Percentiles rank a stretch among this genome's conserved stretches.
These are phyloP conservation scores for Nasonia giraulti DNA, from an alignment of 1,140 invertebrate genomes.

Conservation along the genomic window DNA sequence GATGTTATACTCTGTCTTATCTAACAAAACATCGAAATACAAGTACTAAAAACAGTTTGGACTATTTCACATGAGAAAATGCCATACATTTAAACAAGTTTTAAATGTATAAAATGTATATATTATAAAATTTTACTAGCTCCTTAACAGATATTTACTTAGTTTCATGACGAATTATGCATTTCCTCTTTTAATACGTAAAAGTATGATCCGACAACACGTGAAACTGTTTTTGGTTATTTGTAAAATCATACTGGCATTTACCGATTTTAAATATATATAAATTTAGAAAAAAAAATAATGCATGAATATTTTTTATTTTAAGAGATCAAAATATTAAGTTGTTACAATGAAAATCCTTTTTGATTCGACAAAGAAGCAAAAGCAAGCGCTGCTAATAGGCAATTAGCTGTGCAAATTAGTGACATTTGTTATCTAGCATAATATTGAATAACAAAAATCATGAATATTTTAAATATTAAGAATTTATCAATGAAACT, in stretches of 20 bases:
- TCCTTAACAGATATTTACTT: no score
- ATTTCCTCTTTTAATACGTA: no score
- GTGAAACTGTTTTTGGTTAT: no score
- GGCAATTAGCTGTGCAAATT: conserved; percentile 18
- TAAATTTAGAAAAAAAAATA: not conserved
- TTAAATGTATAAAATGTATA: no score
- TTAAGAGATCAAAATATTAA: conserved; percentile 17
- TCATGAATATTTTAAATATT: not conserved
- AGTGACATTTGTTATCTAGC: conserved; percentile 8
- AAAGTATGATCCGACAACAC: no score
- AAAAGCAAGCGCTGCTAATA: conserved; percentile 33
- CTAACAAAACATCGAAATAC: not conserved
- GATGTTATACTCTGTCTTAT: not conserved
- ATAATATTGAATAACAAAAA: not conserved
- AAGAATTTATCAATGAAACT: not conserved
- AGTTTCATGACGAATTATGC: no score
- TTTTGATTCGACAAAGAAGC: conserved; percentile 48
- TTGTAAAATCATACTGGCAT: no score
- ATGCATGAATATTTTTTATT: not conserved
- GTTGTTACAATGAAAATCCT: conserved; percentile 47
- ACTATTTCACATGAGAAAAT: not conserved
- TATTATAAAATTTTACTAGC: no score
- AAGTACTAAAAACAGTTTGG: not conserved
- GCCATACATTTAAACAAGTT: not conserved
- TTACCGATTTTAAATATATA: no score